phyloP scores from a whole-genome alignment of 2,797 vertebrate genomes.

The Chrysocyon brachyurus region DNA sequence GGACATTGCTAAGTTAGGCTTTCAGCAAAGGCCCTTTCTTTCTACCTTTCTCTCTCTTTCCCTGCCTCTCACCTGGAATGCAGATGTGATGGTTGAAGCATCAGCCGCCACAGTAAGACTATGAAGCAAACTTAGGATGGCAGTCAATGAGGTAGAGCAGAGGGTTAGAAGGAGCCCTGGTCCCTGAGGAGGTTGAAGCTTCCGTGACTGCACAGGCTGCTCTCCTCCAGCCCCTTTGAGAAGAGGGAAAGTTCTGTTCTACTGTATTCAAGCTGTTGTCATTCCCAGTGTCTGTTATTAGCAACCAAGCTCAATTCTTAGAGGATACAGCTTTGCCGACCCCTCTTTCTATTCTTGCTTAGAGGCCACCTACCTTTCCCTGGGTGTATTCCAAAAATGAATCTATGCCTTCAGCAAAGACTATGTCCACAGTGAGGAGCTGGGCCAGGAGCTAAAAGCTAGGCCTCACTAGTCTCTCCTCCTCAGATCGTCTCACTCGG shows the following conservation, averaged over 20 bases:
- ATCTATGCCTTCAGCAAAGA: neutral
- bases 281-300: neutral
- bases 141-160: neutral
- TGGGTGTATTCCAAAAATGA: neutral
- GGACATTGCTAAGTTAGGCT: accelerated
- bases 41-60: neutral
- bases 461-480: too few species aligned
- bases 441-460: neutral
- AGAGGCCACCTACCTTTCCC: neutral
- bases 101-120: neutral
- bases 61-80: neutral
- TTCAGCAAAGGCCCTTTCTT: neutral
- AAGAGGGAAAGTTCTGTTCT: neutral
- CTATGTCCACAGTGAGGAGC: neutral
- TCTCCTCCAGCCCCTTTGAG: too few species aligned
- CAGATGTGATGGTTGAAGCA: neutral
- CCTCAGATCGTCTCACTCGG: neutral
- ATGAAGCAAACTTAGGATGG: neutral
- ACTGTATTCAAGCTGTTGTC: neutral
- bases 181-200: accelerated
- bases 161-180: accelerated
- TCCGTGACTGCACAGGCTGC: accelerated
- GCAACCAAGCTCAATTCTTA: neutral
- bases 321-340: neutral
- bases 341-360: neutral